These are phyloP conservation scores for Dicyrtomina minuta DNA, from an alignment of 2,888 invertebrate species.

Conservation along the genomic window DNA sequence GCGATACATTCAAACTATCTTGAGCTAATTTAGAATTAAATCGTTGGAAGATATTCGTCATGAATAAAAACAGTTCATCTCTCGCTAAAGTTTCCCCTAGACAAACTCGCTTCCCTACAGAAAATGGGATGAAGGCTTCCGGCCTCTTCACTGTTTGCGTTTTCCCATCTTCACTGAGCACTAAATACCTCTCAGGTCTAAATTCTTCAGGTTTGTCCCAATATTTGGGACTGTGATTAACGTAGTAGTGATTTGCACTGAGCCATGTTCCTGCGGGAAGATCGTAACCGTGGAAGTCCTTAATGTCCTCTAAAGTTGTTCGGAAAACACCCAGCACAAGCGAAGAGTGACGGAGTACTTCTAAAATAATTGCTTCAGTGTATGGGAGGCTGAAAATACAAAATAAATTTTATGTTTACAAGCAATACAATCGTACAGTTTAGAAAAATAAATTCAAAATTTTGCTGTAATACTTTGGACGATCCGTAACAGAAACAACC, in stretches of 20 bases:
- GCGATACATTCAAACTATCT: background rate
- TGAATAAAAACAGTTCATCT: slow-evolving; percentile 12
- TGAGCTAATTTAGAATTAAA: background rate
- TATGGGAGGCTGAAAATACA: background rate
- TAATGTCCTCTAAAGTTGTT: no score
- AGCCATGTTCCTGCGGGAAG: slow-evolving; percentile 10
- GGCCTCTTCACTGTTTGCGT: background rate
- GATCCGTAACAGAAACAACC: background rate
- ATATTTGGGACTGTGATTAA: background rate
- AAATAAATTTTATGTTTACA: no score
- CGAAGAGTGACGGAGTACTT: background rate
- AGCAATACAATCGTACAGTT: background rate
- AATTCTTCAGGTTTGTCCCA: background rate
- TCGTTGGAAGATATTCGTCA: slow-evolving; percentile 7
- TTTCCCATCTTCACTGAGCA: background rate
- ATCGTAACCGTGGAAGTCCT: slow-evolving; percentile 8
- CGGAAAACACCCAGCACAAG: background rate
- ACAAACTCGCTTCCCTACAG: slow-evolving; percentile 9
- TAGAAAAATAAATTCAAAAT: background rate
- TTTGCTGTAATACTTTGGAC: background rate
- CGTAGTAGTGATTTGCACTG: background rate
- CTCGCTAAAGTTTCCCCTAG: slow-evolving; percentile 13
- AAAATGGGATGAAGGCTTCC: slow-evolving; percentile 6
- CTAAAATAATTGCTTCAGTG: background rate
- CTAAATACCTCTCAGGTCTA: background rate